Percentiles rank a stretch among this genome's conserved stretches.
phyloP scores from a whole-genome alignment of 2,888 invertebrate genomes.

The Ditula angustiorana region DNA sequence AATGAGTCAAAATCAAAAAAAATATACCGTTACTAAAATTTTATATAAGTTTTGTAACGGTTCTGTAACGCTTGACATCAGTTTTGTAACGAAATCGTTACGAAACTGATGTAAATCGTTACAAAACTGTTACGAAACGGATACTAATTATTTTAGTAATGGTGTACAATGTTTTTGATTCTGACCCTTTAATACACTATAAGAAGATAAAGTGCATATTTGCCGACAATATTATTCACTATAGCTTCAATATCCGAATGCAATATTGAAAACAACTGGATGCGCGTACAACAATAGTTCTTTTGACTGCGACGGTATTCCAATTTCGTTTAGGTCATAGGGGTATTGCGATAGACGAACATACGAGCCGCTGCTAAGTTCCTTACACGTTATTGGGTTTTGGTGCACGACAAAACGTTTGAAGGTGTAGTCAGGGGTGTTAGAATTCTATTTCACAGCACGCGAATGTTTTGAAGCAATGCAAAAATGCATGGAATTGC shows the following conservation, averaged over 20 bases:
- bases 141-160: too few relatives aligned
- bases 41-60: too few relatives aligned
- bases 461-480: background rate
- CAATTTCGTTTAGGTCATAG: slow-evolving; percentile 25
- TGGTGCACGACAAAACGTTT: background rate
- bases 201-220: too few relatives aligned
- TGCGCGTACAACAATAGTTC: background rate
- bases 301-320: slow-evolving; percentile 19
- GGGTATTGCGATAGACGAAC: slow-evolving; percentile 4
- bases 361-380: background rate
- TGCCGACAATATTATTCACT: background rate
- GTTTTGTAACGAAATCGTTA: too few relatives aligned
- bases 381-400: background rate
- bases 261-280: slow-evolving; percentile 15
- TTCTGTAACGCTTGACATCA: too few relatives aligned
- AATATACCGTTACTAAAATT: too few relatives aligned
- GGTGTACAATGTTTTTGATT: too few relatives aligned
- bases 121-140: too few relatives aligned
- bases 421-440: background rate
- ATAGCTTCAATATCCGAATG: background rate
- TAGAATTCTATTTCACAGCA: background rate
- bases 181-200: too few relatives aligned
- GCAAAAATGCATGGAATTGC: background rate
- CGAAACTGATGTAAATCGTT: too few relatives aligned
- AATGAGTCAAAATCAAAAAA: too few relatives aligned